These are phyloP conservation scores for Neogale vison DNA, from an alignment of 2,113 vertebrate genomes.

Conservation along the genomic window DNA sequence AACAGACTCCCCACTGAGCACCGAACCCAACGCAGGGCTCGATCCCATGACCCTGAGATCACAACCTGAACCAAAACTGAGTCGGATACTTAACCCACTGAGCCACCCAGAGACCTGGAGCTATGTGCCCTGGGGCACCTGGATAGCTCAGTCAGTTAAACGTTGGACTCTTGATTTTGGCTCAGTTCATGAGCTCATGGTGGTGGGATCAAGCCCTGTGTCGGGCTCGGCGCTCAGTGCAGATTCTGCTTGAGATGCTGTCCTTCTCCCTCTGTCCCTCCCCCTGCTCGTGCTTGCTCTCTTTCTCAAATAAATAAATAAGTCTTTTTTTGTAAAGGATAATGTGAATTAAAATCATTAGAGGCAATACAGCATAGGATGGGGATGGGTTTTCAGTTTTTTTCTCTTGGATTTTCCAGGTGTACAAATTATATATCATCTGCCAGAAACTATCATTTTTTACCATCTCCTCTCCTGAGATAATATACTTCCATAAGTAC, in stretches of 20 bases:
- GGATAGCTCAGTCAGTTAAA: background rate
- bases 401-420: conserved; percentile 11
- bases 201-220: background rate
- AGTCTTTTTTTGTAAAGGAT: background rate
- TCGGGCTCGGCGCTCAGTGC: background rate
- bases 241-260: background rate
- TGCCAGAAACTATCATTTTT: background rate
- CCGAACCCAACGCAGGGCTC: background rate
- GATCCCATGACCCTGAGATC: background rate
- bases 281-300: background rate
- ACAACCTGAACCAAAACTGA: background rate
- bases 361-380: background rate
- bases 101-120: background rate
- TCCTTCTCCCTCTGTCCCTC: background rate
- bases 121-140: background rate
- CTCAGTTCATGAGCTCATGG: background rate
- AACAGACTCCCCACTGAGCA: background rate
- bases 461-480: background rate
- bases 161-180: background rate
- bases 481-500: background rate
- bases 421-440: background rate
- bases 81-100: background rate
- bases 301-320: background rate
- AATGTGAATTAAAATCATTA: conserved; percentile 20
- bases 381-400: background rate